Base-by-base conservation (phyloP, 2,113 vertebrate genomes). In the Acrocephalus kingi region DNA sequence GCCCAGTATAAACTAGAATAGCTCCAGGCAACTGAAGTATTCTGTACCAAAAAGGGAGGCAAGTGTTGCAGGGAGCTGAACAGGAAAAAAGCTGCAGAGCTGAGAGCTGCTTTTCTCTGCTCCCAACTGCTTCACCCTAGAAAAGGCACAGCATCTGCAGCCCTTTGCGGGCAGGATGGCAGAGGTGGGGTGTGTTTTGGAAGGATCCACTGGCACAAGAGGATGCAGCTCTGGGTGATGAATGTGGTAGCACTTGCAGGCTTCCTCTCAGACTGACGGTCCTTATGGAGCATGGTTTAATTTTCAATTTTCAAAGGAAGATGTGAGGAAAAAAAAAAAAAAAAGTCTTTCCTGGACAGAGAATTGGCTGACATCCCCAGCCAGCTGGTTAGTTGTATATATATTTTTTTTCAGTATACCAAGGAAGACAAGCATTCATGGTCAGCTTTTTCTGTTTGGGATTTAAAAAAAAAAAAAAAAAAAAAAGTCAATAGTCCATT, bases 1-100 rank as follows among this genome's bases (percentile, higher is more conserved):
- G 90, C 94, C 93, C 90, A 73, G 76, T 90, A 39, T 89, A 95
- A 96, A 86, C 87, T 81, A 81, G 88, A 75, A 91, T 93, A 96
- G 95, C 93, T 94, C 71, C 81, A 93, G 92, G 95, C 92, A 88
- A 64, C 76, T 91, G 64, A 84, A 94, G 76, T 90, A 27, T 92
- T 94, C 90, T 89, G 75, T 87, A 92, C 79, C 91, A 73, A 94
- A 96, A 93, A 94, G 86, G 91, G 67, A 92, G 89, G 82, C 49
- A 76, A 69, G 74, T 78, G n/a, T 94, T 88, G 73, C 85, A 78
- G 69, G 84, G 84, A 96, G 87, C 64, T 94, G 92, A 94, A 49
- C 64, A 72, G 91, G 79, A 91, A 77, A 82, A 83, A 94, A 91
- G 67, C 79, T 92, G 80, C 80, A 71, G 64, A 92, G 62, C 87